Evolutionary conservation across 1,140 invertebrate species (phyloP).

Genomic region (Gryllus bimaculatus): DNA sequence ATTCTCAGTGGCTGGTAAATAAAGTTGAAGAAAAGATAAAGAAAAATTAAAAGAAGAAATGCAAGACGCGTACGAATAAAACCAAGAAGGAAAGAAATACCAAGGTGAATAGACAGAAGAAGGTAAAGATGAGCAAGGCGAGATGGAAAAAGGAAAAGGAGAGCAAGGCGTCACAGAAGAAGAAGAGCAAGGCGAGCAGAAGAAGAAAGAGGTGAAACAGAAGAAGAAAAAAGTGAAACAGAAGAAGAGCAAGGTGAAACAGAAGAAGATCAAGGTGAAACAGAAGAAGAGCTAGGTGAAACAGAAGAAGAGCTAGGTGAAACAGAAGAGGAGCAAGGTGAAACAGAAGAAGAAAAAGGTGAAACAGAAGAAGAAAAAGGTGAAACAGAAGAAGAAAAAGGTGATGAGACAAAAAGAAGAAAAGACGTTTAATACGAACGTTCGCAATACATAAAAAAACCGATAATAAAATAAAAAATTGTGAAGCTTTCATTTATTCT

Average conservation of each 20-base stretch:
- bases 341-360: background rate
- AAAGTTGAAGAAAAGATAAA: no score
- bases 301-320: background rate
- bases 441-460: background rate
- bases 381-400: background rate
- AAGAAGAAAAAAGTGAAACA: background rate
- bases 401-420: background rate
- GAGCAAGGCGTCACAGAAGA: background rate
- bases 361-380: background rate
- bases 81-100: background rate
- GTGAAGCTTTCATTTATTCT: background rate
- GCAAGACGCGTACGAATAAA: background rate
- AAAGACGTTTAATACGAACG: background rate
- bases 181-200: background rate
- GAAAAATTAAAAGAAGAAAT: no score
- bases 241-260: background rate
- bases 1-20: no score
- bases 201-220: background rate
- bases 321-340: background rate
- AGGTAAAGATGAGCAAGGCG: background rate
- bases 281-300: background rate
- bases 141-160: background rate
- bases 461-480: background rate
- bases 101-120: background rate
- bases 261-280: background rate